Conservation (phyloP, 2,888 invertebrate genomes). For the Tetropium fuscum region DNA sequence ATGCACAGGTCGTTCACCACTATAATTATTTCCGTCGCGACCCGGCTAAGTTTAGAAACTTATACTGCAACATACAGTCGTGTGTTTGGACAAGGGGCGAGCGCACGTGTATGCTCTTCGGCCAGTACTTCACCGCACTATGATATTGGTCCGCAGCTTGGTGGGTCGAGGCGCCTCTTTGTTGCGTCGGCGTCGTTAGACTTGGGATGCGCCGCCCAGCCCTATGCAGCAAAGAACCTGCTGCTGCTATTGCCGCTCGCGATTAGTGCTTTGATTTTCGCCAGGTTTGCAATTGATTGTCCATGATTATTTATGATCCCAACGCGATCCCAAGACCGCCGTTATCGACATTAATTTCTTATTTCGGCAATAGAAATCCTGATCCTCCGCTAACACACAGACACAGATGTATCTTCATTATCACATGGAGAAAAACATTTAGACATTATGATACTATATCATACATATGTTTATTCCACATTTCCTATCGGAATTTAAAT, state of each 20-base stretch:
- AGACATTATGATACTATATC: too few relatives aligned
- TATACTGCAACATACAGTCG: constrained; percentile 29
- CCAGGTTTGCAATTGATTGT: constrained; percentile 30
- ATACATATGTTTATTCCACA: too few relatives aligned
- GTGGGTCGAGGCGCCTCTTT: constrained; percentile 63
- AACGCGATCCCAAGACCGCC: too few relatives aligned
- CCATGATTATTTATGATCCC: constrained; percentile 2
- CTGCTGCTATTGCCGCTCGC: constrained; percentile 51
- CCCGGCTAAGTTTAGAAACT: constrained; percentile 36
- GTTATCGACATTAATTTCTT: too few relatives aligned
- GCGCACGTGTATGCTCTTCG: constrained; percentile 54
- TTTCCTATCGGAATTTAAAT: too few relatives aligned
- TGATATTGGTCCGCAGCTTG: constrained; percentile 65
- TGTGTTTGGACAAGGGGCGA: constrained; percentile 20
- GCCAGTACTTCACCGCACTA: constrained; percentile 65
- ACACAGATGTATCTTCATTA: too few relatives aligned
- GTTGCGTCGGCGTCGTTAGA: constrained; percentile 65
- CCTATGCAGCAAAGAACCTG: constrained; percentile 60
- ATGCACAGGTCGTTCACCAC: constrained; percentile 36
- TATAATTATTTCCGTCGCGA: constrained; percentile 36
- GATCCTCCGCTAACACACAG: too few relatives aligned
- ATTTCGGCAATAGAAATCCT: too few relatives aligned
- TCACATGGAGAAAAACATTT: too few relatives aligned
- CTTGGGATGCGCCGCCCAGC: constrained; percentile 58
- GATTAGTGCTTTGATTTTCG: constrained; percentile 51